Evolutionary conservation across 1,140 invertebrate species (phyloP), one percentile per base, ranked within the genome.

Genomic region (Macrobrachium nipponense): DNA sequence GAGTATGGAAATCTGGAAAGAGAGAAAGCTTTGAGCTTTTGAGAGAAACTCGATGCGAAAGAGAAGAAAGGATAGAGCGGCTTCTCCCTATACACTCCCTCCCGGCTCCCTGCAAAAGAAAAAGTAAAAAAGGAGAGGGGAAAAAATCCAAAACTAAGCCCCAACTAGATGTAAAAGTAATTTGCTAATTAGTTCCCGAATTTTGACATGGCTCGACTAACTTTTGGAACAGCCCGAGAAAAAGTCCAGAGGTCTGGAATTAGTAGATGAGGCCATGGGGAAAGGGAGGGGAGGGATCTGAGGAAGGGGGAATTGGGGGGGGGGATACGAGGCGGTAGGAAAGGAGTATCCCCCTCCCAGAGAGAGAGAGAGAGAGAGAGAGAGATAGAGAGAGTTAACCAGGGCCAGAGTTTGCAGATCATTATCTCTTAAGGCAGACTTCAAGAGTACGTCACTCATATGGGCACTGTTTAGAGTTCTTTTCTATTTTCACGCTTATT

Each of bases 101-200:
- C 51, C 51, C 51, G 7, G 12, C 51, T 51, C 51, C 51, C 51
- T 51, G 51, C 51, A 51, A 51, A 51, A 51, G 51, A 51, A 51
- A 51, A 51, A 51, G 51, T 8, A 51, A 51, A 51, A 51, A 51
- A 51, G 51, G 51, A 51, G 51, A 51, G 51, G 51, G 51, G 51
- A 51, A 66, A 70, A 70, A 70, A 70, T 70, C 66, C 20, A 70
- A 36, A 70, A 36, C 66, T 70, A 70, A 70, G 66, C 80, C 64
- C 44, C 80, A 83, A 83, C 81, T 83, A 83, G 81, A 83, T 83
- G 81, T 83, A 83, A 83, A 83, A 83, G 81, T 83, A 76, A 83
- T 83, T 83, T 83, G 81, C 81, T 83, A 83, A 83, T 83, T 83
- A 83, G 72, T 83, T 83, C 73, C 60, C 81, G 81, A 83, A 83